Percentiles rank a stretch among this genome's conserved stretches.
Conservation (phyloP, 2,888 invertebrate species). For the Cephalotes varians region DNA sequence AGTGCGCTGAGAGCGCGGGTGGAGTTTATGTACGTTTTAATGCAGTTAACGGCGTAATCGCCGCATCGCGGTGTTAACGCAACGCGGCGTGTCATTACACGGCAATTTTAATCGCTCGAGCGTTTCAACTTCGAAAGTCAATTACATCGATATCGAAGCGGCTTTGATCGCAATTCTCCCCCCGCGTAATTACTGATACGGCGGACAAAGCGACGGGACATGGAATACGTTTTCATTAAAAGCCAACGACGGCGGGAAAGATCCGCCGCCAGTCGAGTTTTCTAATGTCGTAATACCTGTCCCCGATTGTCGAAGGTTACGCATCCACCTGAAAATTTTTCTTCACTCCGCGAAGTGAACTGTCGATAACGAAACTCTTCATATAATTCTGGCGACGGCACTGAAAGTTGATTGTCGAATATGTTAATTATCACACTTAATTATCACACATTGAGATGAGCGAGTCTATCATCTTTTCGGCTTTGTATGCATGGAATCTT, state of each 20-base stretch:
- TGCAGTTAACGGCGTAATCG: constrained; percentile 57
- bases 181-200: constrained; percentile 44
- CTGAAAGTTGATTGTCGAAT: constrained; percentile 16
- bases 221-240: constrained; percentile 52
- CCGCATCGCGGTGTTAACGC: constrained; percentile 57
- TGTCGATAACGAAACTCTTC: constrained; percentile 21
- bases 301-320: constrained; percentile 17
- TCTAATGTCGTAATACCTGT: constrained; percentile 40
- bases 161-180: constrained; percentile 42
- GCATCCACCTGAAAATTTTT: neutral
- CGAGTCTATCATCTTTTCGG: neutral
- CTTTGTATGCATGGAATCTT: neutral
- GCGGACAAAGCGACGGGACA: constrained; percentile 36
- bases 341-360: constrained; percentile 16
- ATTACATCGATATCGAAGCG: constrained; percentile 54
- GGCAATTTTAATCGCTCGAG: constrained; percentile 60
- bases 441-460: constrained; percentile 2
- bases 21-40: constrained; percentile 53
- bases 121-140: constrained; percentile 63
- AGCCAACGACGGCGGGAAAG: constrained; percentile 30
- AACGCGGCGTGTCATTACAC: constrained; percentile 50
- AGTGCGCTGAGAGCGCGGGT: constrained; percentile 20
- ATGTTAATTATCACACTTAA: constrained; percentile 13
- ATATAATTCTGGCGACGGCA: neutral
- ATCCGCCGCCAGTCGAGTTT: constrained; percentile 19